phyloP scores from a whole-genome alignment of 1,140 invertebrate species.

The Ceratitis capitata region DNA sequence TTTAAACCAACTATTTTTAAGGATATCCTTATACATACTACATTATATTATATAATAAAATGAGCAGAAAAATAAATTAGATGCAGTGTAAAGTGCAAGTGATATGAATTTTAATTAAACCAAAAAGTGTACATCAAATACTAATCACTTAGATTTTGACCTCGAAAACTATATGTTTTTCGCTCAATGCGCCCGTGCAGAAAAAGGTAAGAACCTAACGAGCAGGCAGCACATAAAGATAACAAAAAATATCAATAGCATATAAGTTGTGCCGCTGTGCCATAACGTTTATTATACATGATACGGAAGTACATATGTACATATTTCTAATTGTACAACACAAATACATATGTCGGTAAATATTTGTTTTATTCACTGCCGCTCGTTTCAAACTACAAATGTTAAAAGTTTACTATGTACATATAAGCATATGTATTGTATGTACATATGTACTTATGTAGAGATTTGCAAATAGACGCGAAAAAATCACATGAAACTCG shows the following conservation, averaged over 20 bases:
- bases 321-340: neutral
- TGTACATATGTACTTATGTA: neutral
- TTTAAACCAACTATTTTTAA: too few relatives aligned
- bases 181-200: neutral
- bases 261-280: neutral
- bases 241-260: neutral
- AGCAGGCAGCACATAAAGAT: neutral
- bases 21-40: too few relatives aligned
- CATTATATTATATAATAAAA: too few relatives aligned
- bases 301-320: neutral
- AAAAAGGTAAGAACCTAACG: neutral
- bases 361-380: neutral
- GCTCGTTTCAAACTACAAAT: neutral
- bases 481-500: constrained; percentile 33
- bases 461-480: neutral
- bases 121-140: too few relatives aligned
- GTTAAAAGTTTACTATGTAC: neutral
- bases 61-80: too few relatives aligned
- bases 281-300: neutral
- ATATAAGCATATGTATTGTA: neutral
- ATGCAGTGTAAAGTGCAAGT: too few relatives aligned
- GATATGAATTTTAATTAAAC: too few relatives aligned
- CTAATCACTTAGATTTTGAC: too few relatives aligned
- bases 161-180: too few relatives aligned
- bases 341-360: neutral